A percentile compares a stretch with the other conserved stretches of the same genome.
These are phyloP conservation scores for Lampropteryx suffumata DNA, from an alignment of 2,888 invertebrate genomes.

Conservation along the genomic window DNA sequence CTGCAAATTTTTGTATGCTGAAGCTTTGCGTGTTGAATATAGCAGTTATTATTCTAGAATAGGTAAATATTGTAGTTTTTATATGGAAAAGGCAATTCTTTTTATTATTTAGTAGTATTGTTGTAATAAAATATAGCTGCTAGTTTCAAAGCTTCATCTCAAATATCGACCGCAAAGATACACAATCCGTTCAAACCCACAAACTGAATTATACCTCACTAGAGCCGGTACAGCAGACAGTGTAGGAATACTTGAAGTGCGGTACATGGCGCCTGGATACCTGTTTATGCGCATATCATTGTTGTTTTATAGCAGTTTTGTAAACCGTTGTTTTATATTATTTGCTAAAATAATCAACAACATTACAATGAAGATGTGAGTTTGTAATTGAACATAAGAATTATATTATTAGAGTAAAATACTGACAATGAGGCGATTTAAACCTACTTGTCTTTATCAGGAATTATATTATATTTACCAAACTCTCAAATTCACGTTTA, in stretches of 20 bases:
- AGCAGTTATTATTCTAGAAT: not conserved
- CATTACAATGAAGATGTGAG: constrained; percentile 1
- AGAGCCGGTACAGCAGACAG: constrained; percentile 87
- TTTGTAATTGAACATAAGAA: not conserved
- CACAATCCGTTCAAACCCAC: constrained; percentile 61
- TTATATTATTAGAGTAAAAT: too few relatives aligned
- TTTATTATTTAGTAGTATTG: too few relatives aligned
- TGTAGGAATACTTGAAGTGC: constrained; percentile 95
- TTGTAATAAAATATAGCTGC: not conserved
- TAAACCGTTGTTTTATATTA: not conserved
- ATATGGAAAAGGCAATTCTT: too few relatives aligned
- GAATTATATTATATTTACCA: too few relatives aligned
- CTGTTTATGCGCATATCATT: constrained; percentile 66
- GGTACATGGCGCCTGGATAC: constrained; percentile 89
- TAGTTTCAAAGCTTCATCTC: constrained; percentile 14
- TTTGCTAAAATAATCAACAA: not conserved
- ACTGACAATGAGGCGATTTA: too few relatives aligned
- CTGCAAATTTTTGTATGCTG: constrained; percentile 6
- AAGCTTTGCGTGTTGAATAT: not conserved
- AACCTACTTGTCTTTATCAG: too few relatives aligned
- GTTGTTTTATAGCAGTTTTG: constrained; percentile 39
- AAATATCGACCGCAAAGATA: constrained; percentile 55
- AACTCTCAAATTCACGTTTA: constrained; percentile 8
- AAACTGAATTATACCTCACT: constrained; percentile 85
- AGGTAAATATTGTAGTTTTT: too few relatives aligned